Percentiles rank a stretch among this genome's conserved stretches.
Conservation (phyloP, 2,113 vertebrate genomes). For the Cyphomyrus discorhynchus region DNA sequence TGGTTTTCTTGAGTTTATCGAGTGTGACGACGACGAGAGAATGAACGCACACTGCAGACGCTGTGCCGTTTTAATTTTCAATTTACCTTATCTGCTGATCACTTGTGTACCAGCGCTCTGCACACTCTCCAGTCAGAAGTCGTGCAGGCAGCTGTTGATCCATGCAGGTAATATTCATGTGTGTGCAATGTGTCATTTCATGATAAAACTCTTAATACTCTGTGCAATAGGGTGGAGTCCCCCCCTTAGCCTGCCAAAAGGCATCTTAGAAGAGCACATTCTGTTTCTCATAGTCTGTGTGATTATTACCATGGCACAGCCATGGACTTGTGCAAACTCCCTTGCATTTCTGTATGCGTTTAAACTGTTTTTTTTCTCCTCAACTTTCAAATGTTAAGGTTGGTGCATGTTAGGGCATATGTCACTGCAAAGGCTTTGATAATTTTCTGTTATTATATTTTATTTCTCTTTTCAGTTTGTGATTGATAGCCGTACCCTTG, state of each 20-base stretch:
- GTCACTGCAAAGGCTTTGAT: background rate
- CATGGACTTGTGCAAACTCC: background rate
- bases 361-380: background rate
- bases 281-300: background rate
- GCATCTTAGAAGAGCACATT: background rate
- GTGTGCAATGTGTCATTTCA: conserved; percentile 1
- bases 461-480: background rate
- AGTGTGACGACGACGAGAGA: background rate
- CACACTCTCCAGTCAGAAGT: background rate
- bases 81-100: conserved; percentile 13
- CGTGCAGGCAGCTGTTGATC: background rate
- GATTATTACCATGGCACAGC: background rate
- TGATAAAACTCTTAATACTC: background rate
- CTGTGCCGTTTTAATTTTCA: conserved; percentile 14
- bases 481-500: background rate
- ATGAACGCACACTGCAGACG: background rate
- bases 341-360: background rate
- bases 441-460: background rate
- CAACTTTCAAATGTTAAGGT: background rate
- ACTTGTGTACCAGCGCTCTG: background rate
- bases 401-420: background rate
- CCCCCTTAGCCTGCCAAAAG: background rate
- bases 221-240: background rate
- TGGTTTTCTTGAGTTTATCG: background rate
- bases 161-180: background rate